Conservation (phyloP, 23 tunicate genomes). For the Clavelina lepadiformis region DNA sequence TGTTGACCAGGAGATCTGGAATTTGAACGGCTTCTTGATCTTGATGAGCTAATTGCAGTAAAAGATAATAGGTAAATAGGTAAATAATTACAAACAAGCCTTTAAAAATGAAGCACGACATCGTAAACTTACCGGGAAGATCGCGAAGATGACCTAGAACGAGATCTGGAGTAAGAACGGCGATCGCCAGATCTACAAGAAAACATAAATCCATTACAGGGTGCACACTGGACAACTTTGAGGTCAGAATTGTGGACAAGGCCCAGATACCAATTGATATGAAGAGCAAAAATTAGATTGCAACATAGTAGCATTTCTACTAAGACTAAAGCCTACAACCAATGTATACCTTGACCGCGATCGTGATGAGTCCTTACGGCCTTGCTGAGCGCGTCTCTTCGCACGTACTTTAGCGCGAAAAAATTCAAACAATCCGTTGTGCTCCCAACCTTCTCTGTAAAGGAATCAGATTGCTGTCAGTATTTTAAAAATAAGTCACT, state of each 20-base stretch:
- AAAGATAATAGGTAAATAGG: no score
- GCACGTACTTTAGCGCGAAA: constrained; percentile 86
- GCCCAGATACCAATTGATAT: no score
- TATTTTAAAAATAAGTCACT: no score
- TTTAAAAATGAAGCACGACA: neutral
- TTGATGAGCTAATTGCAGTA: no score
- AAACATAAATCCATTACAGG: neutral
- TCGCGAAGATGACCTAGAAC: constrained; percentile 50
- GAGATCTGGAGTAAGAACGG: constrained; percentile 33
- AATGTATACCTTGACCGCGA: constrained; percentile 23
- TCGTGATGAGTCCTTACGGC: constrained; percentile 8
- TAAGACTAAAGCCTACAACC: no score
- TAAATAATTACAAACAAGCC: no score
- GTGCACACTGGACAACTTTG: no score
- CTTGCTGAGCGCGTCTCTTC: constrained; percentile 37
- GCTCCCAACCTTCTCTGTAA: constrained; percentile 93
- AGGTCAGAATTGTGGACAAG: no score
- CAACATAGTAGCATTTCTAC: no score
- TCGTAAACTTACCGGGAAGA: constrained; percentile 5
- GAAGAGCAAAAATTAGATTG: no score
- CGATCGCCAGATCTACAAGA: constrained; percentile 17
- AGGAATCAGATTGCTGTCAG: no score
- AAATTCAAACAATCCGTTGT: constrained; percentile 89
- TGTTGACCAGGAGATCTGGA: constrained; percentile 42
- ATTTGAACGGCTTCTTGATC: constrained; percentile 37